A percentile compares a stretch with the other conserved stretches of the same genome.
Evolutionary conservation across 2,797 vertebrate species (phyloP).

Genomic region (Xiphorhynchus erythropygius): DNA sequence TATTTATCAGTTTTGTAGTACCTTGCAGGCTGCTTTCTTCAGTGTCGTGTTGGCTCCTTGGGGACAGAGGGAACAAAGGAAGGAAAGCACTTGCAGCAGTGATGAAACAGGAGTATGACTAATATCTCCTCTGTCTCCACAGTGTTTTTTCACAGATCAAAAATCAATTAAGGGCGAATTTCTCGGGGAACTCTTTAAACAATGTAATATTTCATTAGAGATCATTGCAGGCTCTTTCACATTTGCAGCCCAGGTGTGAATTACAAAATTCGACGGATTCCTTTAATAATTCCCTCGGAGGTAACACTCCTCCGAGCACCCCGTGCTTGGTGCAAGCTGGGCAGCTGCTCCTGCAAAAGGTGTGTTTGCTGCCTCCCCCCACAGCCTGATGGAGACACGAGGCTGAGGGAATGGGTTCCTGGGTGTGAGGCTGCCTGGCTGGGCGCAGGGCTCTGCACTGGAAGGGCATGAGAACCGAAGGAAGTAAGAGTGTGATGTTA

Average conservation of each 20-base stretch:
- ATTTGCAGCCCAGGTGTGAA: constrained; percentile 77
- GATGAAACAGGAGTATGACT: constrained; percentile 50
- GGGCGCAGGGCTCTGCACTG: neutral
- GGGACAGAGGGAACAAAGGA: constrained; percentile 49
- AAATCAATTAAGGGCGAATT: constrained; percentile 81
- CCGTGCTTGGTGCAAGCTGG: constrained; percentile 3
- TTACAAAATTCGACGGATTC: constrained; percentile 69
- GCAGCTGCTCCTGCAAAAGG: constrained; percentile 11
- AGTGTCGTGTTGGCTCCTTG: constrained; percentile 22
- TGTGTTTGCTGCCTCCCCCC: neutral
- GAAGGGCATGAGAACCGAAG: neutral
- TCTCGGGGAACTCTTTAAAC: constrained; percentile 77
- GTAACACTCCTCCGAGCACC: constrained; percentile 30
- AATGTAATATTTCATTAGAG: constrained; percentile 78
- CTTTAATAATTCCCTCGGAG: constrained; percentile 67
- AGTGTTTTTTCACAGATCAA: constrained; percentile 75
- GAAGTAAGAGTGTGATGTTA: neutral
- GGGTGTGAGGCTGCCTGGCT: neutral
- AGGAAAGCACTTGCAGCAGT: neutral
- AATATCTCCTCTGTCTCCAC: constrained; percentile 46
- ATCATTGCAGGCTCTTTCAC: constrained; percentile 64
- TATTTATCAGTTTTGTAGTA: constrained; percentile 30
- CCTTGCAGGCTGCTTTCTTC: constrained; percentile 29
- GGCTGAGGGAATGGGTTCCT: neutral
- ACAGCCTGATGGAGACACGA: neutral